Conservation (phyloP, 1,140 invertebrate genomes). For the Cydia amplana region DNA sequence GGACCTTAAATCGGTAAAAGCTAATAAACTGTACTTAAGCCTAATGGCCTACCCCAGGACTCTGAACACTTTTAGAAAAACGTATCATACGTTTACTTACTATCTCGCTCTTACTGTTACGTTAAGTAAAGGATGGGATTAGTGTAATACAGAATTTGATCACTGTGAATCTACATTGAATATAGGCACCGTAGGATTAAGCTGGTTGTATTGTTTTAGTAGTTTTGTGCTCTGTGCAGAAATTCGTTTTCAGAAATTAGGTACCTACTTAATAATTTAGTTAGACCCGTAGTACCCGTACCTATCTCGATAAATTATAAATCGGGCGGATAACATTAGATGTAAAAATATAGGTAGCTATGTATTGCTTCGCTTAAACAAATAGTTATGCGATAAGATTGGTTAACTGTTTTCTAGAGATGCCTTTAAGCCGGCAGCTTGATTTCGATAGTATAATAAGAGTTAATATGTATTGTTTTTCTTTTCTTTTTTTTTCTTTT, state of each 20-base stretch:
- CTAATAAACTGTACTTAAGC: slow-evolving; percentile 32
- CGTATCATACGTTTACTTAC: slow-evolving; percentile 4
- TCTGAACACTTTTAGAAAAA: not conserved
- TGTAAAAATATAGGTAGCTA: no score
- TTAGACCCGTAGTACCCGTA: no score
- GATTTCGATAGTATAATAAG: no score
- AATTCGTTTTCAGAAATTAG: slow-evolving; percentile 12
- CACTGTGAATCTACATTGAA: not conserved
- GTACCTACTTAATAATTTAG: no score
- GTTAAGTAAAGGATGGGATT: slow-evolving; percentile 8
- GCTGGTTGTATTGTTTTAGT: slow-evolving; percentile 25
- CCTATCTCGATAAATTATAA: not conserved
- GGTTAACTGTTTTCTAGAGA: no score
- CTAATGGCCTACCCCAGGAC: slow-evolving; percentile 17
- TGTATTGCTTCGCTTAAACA: no score
- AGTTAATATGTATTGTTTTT: no score
- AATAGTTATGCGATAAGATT: no score
- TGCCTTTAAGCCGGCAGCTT: no score
- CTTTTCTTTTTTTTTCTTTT: no score
- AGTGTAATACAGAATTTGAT: not conserved
- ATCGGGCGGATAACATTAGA: not conserved
- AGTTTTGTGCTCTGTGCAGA: not conserved
- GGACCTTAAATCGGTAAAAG: slow-evolving; percentile 13
- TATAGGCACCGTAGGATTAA: slow-evolving; percentile 12
- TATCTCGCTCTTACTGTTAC: not conserved